Evolutionary conservation across 1,140 invertebrate species (phyloP), one percentile per base, ranked within the genome.

Genomic region (Drosophila baimaii): DNA sequence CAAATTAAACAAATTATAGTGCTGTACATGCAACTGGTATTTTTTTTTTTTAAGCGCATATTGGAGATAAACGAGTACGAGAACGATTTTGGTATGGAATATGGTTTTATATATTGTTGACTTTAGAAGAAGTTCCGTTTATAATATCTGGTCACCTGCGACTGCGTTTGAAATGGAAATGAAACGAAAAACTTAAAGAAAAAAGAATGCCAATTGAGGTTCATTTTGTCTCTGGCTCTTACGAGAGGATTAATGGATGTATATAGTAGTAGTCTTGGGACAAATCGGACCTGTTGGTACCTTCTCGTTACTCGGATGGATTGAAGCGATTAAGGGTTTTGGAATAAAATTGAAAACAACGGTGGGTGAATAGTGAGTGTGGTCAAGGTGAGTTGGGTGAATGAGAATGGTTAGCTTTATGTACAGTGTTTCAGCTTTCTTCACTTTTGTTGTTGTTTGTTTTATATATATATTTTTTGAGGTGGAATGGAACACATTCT

Each of bases 21-120:
- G 81, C 81, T 85, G 81, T 84, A 85, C 81, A 85, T 85, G 81
- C 81, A 85, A 77, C 59, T 81, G 81, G 61, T 73, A 68, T 59
- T 77, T 61, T 54, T 70, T 52, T 69, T 57, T 49, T 74, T 49
- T 33, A 75, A 81, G 82, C 77, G 77, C 59, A 83, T 75, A 66
- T 75, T 65, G 54, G 62, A 73, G 66, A 31, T 73, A 79, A 73
- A 73, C 47, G 56, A 66, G 62, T 79, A 79, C 68, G 54, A 74
- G 39, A 73, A 73, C 57, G 55, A 62, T 55, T 41, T 70, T 27
- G 35, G 46, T 47, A 55, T 76, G 78, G 25, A 82, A 69, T 52
- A 52, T 76, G 54, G n/a, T 10, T 17, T 41, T 29, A 72, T 56
- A 37, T 70, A 44, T 27, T 70, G 27, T 44, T 31, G 44, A 46